These are phyloP conservation scores for Toxotes chatareus DNA, from an alignment of 2,113 vertebrate species.

Conservation along the genomic window DNA sequence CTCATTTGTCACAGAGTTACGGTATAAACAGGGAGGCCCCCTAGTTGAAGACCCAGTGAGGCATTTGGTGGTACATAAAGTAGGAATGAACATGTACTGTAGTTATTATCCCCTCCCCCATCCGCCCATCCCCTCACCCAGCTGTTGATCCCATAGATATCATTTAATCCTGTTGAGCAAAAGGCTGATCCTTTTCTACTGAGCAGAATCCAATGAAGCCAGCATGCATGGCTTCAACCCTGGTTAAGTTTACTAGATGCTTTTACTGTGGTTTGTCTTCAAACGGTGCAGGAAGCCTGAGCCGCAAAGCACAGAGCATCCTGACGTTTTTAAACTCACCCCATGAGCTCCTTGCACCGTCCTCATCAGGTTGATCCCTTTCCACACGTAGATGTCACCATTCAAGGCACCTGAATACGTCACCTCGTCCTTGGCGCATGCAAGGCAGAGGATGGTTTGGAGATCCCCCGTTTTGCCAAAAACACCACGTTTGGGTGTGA, in stretches of 20 bases:
- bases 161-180: conserved; percentile 81
- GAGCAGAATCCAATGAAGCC: conserved; percentile 65
- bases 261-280: conserved; percentile 5
- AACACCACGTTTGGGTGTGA: conserved; percentile 96
- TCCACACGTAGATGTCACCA: conserved; percentile 98
- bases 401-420: conserved; percentile 98
- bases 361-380: conserved; percentile 93
- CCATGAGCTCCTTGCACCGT: conserved; percentile 96
- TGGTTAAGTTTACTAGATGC: conserved; percentile 27
- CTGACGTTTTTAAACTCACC: conserved; percentile 83
- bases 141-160: conserved; percentile 82
- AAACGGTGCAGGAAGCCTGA: background rate
- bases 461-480: conserved; percentile 99
- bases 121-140: conserved; percentile 68
- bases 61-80: conserved; percentile 60
- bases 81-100: conserved; percentile 54
- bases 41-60: conserved; percentile 30
- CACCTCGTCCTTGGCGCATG: conserved; percentile 95
- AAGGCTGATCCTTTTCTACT: conserved; percentile 78
- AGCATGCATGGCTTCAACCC: conserved; percentile 11
- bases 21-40: background rate
- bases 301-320: background rate
- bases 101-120: conserved; percentile 77
- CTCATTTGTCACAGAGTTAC: background rate
- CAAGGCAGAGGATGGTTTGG: conserved; percentile 97